phyloP scores from a whole-genome alignment of 2,797 vertebrate species.

The Microchirus variegatus region DNA sequence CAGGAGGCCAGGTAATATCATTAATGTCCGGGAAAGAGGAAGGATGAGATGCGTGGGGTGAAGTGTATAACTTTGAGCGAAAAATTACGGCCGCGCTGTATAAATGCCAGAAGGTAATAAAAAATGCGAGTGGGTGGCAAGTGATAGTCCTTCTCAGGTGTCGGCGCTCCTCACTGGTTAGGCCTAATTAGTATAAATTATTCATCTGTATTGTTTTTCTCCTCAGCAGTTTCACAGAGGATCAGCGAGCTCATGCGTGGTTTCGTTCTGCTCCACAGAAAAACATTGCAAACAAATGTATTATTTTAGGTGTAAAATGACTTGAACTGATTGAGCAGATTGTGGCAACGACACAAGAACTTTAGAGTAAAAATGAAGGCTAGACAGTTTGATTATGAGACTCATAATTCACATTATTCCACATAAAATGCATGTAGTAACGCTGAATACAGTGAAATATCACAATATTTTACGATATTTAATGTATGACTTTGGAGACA shows the following conservation, averaged over 20 bases:
- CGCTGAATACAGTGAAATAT: too few relatives aligned
- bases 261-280: too few relatives aligned
- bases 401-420: too few relatives aligned
- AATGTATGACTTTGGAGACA: too few relatives aligned
- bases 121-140: conserved; percentile 55
- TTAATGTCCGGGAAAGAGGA: conserved; percentile 42
- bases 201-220: conserved; percentile 61
- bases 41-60: conserved; percentile 30
- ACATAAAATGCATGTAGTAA: too few relatives aligned
- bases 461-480: too few relatives aligned
- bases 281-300: neutral
- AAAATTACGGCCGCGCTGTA: conserved; percentile 44
- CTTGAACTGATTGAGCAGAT: too few relatives aligned
- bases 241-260: conserved; percentile 11
- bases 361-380: too few relatives aligned
- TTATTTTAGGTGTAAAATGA: neutral
- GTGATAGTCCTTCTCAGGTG: conserved; percentile 60
- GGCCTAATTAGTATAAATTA: conserved; percentile 68
- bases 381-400: too few relatives aligned
- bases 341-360: too few relatives aligned
- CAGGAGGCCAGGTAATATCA: conserved; percentile 51
- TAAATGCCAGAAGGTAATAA: conserved; percentile 60
- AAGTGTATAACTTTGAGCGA: conserved; percentile 36
- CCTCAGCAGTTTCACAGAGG: conserved; percentile 35
- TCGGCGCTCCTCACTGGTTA: conserved; percentile 41